Percentiles rank a stretch among this genome's conserved stretches.
These are phyloP conservation scores for Spizaetus ornatus DNA, from an alignment of 2,113 vertebrate genomes.

Conservation along the genomic window DNA sequence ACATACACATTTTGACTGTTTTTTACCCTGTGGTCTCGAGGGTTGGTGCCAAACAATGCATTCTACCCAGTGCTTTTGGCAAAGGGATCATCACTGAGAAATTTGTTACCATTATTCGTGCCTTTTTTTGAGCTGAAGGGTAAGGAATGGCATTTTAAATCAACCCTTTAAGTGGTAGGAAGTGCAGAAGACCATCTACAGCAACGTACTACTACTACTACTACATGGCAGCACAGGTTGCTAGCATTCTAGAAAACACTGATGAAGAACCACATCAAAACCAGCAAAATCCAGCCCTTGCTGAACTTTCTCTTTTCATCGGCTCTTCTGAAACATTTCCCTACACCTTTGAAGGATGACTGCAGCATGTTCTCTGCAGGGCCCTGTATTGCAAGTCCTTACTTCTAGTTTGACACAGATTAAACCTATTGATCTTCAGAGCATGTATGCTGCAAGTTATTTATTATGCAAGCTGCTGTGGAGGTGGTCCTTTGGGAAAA, in stretches of 20 bases:
- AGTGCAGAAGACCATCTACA: neutral
- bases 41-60: neutral
- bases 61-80: neutral
- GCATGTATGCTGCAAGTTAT: constrained; percentile 28
- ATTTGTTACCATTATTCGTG: neutral
- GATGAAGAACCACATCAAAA: neutral
- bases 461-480: constrained; percentile 61
- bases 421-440: constrained; percentile 57
- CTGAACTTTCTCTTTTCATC: neutral
- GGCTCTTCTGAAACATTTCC: neutral
- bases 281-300: neutral
- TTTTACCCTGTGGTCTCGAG: neutral
- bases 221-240: neutral
- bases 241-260: neutral
- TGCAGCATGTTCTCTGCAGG: neutral
- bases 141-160: neutral
- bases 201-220: neutral
- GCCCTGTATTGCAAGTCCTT: neutral
- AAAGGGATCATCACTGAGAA: neutral
- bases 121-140: neutral
- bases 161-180: neutral
- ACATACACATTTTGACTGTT: neutral
- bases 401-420: constrained; percentile 8
- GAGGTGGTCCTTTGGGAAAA: constrained; percentile 59
- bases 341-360: neutral